Evolutionary conservation across 1,140 invertebrate species (phyloP).

Genomic region (Ostrea denselamellosa): DNA sequence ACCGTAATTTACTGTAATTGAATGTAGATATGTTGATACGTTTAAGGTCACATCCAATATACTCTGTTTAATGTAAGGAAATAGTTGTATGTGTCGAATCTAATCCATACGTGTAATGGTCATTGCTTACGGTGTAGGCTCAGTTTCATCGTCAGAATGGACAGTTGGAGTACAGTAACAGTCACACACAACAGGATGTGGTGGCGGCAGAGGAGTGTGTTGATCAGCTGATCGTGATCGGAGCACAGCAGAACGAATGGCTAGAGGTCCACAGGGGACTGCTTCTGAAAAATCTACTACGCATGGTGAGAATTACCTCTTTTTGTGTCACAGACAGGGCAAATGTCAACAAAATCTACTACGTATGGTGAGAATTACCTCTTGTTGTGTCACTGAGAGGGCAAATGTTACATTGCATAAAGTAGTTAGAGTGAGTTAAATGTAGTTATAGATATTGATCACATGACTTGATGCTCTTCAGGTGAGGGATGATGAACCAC

Average conservation of each 20-base stretch:
- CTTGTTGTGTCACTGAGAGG: neutral
- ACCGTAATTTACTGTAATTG: neutral
- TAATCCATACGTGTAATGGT: neutral
- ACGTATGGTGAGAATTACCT: slow-evolving; percentile 57
- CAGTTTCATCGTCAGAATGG: slow-evolving; percentile 73
- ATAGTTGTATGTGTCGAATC: neutral
- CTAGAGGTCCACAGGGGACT: slow-evolving; percentile 65
- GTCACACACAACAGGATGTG: slow-evolving; percentile 50
- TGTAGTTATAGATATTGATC: neutral
- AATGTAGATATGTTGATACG: neutral
- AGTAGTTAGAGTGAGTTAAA: neutral
- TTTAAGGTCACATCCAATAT: neutral
- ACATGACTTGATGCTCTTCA: neutral
- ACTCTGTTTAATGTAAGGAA: neutral
- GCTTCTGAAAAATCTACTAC: slow-evolving; percentile 65
- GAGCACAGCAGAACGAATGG: slow-evolving; percentile 62
- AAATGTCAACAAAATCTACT: slow-evolving; percentile 52
- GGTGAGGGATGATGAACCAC: neutral
- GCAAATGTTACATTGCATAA: neutral
- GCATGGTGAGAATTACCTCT: slow-evolving; percentile 56
- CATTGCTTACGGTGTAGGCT: slow-evolving; percentile 57
- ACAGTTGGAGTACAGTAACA: slow-evolving; percentile 61
- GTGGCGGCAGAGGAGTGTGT: slow-evolving; percentile 49
- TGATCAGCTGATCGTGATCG: slow-evolving; percentile 61
- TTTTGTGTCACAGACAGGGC: neutral